Conservation (phyloP, 1,140 invertebrate species). For the Drosophila navojoa region DNA sequence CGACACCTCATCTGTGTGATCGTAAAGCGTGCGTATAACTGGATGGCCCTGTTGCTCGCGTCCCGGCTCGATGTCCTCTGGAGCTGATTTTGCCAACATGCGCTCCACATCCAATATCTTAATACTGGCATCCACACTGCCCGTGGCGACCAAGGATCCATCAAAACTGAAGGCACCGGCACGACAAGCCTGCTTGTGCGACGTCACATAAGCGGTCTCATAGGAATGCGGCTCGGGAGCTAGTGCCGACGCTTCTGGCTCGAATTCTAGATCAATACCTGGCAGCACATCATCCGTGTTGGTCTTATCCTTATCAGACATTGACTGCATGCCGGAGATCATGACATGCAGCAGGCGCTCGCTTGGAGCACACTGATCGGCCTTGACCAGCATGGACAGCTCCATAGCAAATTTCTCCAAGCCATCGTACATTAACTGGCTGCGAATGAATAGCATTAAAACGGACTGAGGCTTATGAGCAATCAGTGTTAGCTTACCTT, state of each 20-base stretch:
- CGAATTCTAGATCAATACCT: constrained; percentile 97
- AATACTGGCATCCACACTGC: constrained; percentile 98
- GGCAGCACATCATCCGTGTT: constrained; percentile 90
- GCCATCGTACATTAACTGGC: constrained; percentile 96
- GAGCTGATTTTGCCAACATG: constrained; percentile 97
- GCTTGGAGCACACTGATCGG: constrained; percentile 97
- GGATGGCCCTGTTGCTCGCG: constrained; percentile 97
- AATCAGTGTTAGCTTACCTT: constrained; percentile 86
- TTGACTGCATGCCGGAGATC: constrained; percentile 93
- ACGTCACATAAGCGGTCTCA: constrained; percentile 99
- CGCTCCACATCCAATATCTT: constrained; percentile 99
- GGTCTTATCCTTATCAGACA: constrained; percentile 89
- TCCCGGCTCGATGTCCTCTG: constrained; percentile 91
- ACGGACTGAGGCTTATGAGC: constrained; percentile 57
- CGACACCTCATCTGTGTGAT: constrained; percentile 98
- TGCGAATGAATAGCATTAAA: constrained; percentile 76
- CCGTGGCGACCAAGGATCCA: constrained; percentile 98
- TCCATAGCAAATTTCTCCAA: constrained; percentile 94
- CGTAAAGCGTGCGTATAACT: constrained; percentile 99
- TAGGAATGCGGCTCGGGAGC: constrained; percentile 97
- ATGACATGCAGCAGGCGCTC: constrained; percentile 95
- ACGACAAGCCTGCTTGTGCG: constrained; percentile 98
- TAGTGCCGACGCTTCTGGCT: constrained; percentile 94
- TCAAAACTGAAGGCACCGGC: constrained; percentile 97
- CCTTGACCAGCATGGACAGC: constrained; percentile 91